Evolutionary conservation across 35 echinoderm and acorn worm species (phyloP).

Genomic region (Amphiura filiformis): DNA sequence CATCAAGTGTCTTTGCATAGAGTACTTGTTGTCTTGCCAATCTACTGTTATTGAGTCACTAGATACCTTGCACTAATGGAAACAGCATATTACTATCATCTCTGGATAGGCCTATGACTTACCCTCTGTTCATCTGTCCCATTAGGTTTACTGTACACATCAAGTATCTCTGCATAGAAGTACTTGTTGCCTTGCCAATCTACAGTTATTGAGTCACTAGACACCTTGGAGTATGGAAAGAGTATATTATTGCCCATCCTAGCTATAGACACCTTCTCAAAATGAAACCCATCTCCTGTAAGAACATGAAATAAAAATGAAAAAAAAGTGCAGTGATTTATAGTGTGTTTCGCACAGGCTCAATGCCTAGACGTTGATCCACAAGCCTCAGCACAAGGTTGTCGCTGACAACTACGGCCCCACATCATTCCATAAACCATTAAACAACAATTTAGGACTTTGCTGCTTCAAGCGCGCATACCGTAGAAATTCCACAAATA

Average conservation of each 20-base stretch:
- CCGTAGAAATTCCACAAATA: not conserved
- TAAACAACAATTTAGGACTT: too few species aligned
- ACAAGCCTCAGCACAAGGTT: too few species aligned
- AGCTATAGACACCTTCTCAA: constrained; percentile 28
- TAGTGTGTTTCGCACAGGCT: too few species aligned
- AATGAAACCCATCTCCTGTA: constrained; percentile 52
- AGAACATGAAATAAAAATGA: not conserved
- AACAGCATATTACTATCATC: too few species aligned
- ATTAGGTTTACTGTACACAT: constrained; percentile 55
- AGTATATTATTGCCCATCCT: constrained; percentile 42
- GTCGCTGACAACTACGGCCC: too few species aligned
- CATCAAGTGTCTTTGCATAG: constrained; percentile 33
- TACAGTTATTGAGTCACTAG: constrained; percentile 29
- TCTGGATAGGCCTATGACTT: too few species aligned
- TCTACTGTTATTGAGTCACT: constrained; percentile 34
- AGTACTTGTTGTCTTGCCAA: constrained; percentile 23
- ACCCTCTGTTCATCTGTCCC: constrained; percentile 38
- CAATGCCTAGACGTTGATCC: too few species aligned
- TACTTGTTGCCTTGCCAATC: constrained; percentile 34
- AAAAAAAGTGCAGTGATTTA: too few species aligned
- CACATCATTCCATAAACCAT: too few species aligned
- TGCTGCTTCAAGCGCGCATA: too few species aligned
- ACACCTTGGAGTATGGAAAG: constrained; percentile 27
- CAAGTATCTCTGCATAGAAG: constrained; percentile 38
- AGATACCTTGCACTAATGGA: too few species aligned